Percentiles rank a stretch among this genome's conserved stretches.
Conservation (phyloP, 2,113 vertebrate genomes). For the Serinus canaria region DNA sequence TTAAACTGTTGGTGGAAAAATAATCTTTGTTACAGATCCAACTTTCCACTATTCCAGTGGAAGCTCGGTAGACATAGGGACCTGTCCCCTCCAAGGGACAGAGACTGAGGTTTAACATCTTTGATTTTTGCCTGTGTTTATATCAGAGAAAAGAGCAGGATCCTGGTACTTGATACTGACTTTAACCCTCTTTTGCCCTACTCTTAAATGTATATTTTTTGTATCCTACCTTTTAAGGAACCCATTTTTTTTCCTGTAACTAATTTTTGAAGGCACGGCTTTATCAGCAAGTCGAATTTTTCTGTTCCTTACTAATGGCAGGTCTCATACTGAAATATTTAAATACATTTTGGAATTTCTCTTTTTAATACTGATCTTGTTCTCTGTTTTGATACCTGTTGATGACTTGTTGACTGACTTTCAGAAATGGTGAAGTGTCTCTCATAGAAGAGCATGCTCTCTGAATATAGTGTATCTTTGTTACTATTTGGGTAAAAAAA, state of each 20-base stretch:
- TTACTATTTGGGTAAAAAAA: background rate
- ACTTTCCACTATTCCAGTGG: background rate
- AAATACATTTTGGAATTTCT: background rate
- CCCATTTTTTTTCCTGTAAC: accelerated
- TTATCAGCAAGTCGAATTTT: background rate
- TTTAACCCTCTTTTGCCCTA: background rate
- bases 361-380: background rate
- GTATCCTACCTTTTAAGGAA: background rate
- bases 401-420: background rate
- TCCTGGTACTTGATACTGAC: background rate
- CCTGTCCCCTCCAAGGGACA: too few species aligned
- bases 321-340: background rate
- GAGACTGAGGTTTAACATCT: background rate
- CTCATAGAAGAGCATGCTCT: background rate
- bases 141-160: background rate
- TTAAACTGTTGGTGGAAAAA: constrained; percentile 50
- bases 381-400: background rate
- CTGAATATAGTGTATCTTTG: background rate
- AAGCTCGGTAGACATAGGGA: background rate
- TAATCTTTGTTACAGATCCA: constrained; percentile 16
- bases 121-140: background rate
- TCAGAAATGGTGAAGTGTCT: background rate
- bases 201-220: background rate
- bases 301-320: background rate
- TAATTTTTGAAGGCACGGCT: background rate